Conservation (phyloP, 2,888 invertebrate genomes). For the Ichneumon xanthorius region DNA sequence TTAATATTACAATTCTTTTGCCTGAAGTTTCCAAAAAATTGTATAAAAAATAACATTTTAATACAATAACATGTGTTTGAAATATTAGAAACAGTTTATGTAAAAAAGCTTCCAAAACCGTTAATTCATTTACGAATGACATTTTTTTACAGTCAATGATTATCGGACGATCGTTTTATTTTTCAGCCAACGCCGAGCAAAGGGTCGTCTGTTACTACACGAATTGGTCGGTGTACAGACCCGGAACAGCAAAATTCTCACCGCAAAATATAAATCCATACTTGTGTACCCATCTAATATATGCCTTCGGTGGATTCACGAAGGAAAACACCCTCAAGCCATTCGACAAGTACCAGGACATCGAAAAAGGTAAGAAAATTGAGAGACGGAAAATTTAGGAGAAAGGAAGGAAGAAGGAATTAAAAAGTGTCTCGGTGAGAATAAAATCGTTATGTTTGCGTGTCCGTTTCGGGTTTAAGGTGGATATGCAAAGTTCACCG, state of each 20-base stretch:
- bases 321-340: conserved; percentile 96
- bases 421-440: neutral
- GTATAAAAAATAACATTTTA: too few species aligned
- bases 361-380: conserved; percentile 92
- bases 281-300: conserved; percentile 96
- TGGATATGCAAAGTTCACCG: conserved; percentile 97
- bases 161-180: neutral
- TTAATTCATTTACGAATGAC: too few species aligned
- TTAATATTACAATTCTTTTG: too few species aligned
- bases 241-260: conserved; percentile 95
- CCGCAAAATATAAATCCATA: conserved; percentile 98
- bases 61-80: too few species aligned
- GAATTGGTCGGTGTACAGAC: conserved; percentile 97
- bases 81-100: too few species aligned
- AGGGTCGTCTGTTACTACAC: conserved; percentile 97
- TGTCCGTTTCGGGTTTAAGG: conserved; percentile 86
- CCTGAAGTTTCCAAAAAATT: too few species aligned
- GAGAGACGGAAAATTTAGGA: neutral
- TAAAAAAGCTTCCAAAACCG: too few species aligned
- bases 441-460: neutral
- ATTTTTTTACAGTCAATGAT: neutral
- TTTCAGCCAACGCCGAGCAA: conserved; percentile 87
- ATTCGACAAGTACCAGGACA: conserved; percentile 97
- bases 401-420: neutral
- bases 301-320: conserved; percentile 96